A percentile compares a stretch with the other conserved stretches of the same genome.
phyloP scores from a whole-genome alignment of 2,797 vertebrate species.

The Helicolenus hilgendorfi region DNA sequence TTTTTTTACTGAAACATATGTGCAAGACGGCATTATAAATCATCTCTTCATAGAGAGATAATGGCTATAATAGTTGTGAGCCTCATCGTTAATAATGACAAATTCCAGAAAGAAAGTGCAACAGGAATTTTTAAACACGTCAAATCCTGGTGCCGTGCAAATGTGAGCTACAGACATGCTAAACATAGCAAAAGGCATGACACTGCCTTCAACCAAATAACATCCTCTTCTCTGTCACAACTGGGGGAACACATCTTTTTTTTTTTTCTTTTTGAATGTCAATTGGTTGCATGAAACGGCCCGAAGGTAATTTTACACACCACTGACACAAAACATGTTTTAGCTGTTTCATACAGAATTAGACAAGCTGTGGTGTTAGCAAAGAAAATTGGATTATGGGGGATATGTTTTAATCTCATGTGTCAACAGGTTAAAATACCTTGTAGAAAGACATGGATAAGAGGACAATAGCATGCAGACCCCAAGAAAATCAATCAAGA shows the following conservation, averaged over 20 bases:
- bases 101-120: not conserved
- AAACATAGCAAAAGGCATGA: constrained; percentile 14
- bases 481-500: constrained; percentile 47
- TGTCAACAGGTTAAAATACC: constrained; percentile 78
- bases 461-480: constrained; percentile 49
- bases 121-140: not conserved
- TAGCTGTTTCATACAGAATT: constrained; percentile 69
- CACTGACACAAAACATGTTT: constrained; percentile 69
- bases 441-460: constrained; percentile 63
- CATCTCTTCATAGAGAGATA: not conserved
- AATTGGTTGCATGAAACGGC: constrained; percentile 52
- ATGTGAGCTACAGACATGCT: constrained; percentile 9
- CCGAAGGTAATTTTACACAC: constrained; percentile 75
- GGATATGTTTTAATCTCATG: constrained; percentile 79
- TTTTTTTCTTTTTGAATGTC: constrained; percentile 28
- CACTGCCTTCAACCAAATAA: constrained; percentile 4
- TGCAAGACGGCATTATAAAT: not conserved
- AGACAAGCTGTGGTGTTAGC: constrained; percentile 69
- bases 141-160: not conserved
- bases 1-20: not conserved
- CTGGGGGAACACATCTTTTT: constrained; percentile 5
- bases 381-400: constrained; percentile 77
- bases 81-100: not conserved
- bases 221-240: constrained; percentile 31
- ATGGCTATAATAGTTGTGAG: not conserved